phyloP scores from a whole-genome alignment of 1,140 invertebrate species.

The Brevipalpus yothersi region DNA sequence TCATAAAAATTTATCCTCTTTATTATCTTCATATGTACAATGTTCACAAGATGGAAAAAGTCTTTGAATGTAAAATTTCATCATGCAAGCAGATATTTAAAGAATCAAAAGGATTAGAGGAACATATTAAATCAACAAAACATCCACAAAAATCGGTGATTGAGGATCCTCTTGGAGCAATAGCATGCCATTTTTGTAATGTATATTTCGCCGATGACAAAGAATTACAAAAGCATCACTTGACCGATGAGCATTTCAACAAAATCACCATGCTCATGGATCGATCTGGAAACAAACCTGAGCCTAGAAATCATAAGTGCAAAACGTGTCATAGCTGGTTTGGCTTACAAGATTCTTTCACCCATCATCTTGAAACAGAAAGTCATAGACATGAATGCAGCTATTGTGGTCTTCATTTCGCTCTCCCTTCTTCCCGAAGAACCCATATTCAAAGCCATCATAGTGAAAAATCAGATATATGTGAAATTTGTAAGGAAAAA shows the following conservation, averaged over 20 bases:
- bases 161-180: constrained; percentile 2
- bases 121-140: constrained; percentile 3
- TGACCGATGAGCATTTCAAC: constrained; percentile 15
- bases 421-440: constrained; percentile 14
- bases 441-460: constrained; percentile 16
- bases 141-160: constrained; percentile 9
- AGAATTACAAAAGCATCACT: constrained; percentile 13
- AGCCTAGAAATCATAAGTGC: constrained; percentile 16
- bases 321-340: constrained; percentile 17
- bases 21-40: constrained; percentile 17
- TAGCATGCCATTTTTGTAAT: constrained; percentile 13
- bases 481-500: constrained; percentile 11
- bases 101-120: constrained; percentile 11
- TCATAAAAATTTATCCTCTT: constrained; percentile 15
- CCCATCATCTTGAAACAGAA: constrained; percentile 16
- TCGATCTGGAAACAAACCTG: constrained; percentile 14
- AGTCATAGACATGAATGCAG: constrained; percentile 14
- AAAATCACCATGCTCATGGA: constrained; percentile 13
- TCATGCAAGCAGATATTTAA: constrained; percentile 12
- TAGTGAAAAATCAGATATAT: constrained; percentile 11
- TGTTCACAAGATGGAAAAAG: constrained; percentile 14
- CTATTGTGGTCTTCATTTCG: constrained; percentile 15
- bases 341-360: constrained; percentile 15
- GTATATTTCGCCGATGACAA: constrained; percentile 14
- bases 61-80: constrained; percentile 15